These are phyloP conservation scores for Autographa pulchrina DNA, from an alignment of 2,888 invertebrate species.

Conservation along the genomic window DNA sequence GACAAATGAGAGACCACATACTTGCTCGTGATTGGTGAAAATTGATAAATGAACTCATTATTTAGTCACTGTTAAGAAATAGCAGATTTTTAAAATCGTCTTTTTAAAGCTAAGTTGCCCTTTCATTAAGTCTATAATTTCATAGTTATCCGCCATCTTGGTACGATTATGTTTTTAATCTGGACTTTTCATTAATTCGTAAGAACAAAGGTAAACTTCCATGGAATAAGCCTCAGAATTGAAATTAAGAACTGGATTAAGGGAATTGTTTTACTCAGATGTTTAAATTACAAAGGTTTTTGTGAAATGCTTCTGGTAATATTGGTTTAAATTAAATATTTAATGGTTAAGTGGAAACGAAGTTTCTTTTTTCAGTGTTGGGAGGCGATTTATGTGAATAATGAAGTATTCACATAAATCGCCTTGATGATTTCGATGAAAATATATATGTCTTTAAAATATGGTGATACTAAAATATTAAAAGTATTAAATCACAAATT, in stretches of 20 bases:
- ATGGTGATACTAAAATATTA: too few relatives aligned
- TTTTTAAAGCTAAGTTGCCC: too few relatives aligned
- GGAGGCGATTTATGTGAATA: too few relatives aligned
- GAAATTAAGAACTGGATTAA: conserved; percentile 40
- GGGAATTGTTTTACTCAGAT: conserved; percentile 14
- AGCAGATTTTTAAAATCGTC: too few relatives aligned
- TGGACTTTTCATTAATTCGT: conserved; percentile 54
- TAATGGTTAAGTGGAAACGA: background rate
- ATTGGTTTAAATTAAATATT: background rate
- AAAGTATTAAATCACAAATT: too few relatives aligned
- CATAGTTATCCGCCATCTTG: conserved; percentile 54
- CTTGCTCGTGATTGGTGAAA: too few relatives aligned
- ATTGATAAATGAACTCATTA: too few relatives aligned
- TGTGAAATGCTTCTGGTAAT: background rate
- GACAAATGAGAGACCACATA: too few relatives aligned
- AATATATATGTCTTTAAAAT: too few relatives aligned
- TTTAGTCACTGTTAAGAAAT: too few relatives aligned
- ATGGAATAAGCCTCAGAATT: conserved; percentile 27
- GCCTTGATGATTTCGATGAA: too few relatives aligned
- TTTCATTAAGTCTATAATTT: background rate
- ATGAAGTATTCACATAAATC: too few relatives aligned
- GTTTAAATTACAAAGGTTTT: conserved; percentile 13
- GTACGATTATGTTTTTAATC: conserved; percentile 52
- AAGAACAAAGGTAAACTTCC: conserved; percentile 47
- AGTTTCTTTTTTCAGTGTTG: background rate